Conservation (phyloP, 2,113 vertebrate genomes). For the Ranitomeya imitator region DNA sequence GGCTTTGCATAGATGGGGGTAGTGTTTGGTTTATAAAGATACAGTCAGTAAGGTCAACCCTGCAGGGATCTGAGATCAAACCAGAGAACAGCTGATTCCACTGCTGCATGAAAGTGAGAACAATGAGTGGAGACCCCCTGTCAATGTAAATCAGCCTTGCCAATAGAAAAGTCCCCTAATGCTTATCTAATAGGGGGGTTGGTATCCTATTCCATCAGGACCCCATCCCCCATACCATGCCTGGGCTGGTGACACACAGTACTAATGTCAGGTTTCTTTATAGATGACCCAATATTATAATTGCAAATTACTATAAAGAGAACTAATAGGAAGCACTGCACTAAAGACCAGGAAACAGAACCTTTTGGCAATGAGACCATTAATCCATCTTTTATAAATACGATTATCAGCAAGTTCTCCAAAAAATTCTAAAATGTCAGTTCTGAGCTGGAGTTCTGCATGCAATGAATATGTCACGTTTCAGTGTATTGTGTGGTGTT, state of each 20-base stretch:
- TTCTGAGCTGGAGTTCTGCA: background rate
- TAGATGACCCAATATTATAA: background rate
- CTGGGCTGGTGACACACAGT: background rate
- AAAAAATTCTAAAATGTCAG: no score
- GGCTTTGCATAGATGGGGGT: background rate
- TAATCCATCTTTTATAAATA: no score
- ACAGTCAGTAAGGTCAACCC: background rate
- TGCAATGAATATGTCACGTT: background rate
- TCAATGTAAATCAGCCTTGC: background rate
- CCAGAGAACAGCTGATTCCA: background rate
- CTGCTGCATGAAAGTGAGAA: background rate
- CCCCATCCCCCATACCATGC: background rate
- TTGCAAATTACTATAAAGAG: no score
- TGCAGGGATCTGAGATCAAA: background rate
- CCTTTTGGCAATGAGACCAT: no score
- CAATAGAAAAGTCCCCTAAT: background rate
- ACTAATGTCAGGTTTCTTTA: background rate
- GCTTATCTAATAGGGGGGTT: constrained; percentile 7
- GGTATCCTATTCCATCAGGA: background rate
- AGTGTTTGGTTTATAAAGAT: background rate
- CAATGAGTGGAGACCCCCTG: background rate
- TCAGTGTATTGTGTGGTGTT: background rate
- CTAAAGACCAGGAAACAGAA: no score
- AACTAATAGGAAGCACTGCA: no score
- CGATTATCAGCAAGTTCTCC: no score